These are phyloP conservation scores for Tinamus major DNA, from an alignment of 2,797 vertebrate genomes.

Conservation along the genomic window DNA sequence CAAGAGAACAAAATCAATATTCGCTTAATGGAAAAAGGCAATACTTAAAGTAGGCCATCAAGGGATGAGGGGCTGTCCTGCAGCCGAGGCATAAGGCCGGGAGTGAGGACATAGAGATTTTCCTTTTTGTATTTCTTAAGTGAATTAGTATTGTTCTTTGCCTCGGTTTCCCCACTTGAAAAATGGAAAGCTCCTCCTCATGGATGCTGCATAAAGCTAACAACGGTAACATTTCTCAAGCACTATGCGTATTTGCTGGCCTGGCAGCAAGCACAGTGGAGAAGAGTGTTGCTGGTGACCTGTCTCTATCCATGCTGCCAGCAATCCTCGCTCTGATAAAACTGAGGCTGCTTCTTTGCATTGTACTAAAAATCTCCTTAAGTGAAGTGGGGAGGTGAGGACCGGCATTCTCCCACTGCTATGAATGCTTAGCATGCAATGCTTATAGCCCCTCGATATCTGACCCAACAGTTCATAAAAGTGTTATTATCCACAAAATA, in stretches of 20 bases:
- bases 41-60: slow-evolving; percentile 23
- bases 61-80: slow-evolving; percentile 9
- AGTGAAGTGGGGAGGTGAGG: neutral
- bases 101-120: neutral
- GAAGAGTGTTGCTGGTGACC: neutral
- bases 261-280: neutral
- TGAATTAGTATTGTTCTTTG: neutral
- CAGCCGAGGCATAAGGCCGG: neutral
- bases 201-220: neutral
- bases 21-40: slow-evolving; percentile 74
- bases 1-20: slow-evolving; percentile 71
- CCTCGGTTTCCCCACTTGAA: slow-evolving; percentile 17
- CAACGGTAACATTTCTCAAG: neutral
- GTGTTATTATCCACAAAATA: slow-evolving; percentile 52
- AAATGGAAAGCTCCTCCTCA: neutral
- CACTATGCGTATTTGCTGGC: neutral
- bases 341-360: neutral
- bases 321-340: neutral
- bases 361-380: slow-evolving; percentile 12
- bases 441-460: slow-evolving; percentile 15
- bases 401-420: neutral
- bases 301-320: neutral
- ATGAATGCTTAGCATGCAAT: neutral
- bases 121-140: neutral
- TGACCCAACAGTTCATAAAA: slow-evolving; percentile 17